These are phyloP conservation scores for Nothobranchius furzeri DNA, from an alignment of 2,113 vertebrate species.

Conservation along the genomic window DNA sequence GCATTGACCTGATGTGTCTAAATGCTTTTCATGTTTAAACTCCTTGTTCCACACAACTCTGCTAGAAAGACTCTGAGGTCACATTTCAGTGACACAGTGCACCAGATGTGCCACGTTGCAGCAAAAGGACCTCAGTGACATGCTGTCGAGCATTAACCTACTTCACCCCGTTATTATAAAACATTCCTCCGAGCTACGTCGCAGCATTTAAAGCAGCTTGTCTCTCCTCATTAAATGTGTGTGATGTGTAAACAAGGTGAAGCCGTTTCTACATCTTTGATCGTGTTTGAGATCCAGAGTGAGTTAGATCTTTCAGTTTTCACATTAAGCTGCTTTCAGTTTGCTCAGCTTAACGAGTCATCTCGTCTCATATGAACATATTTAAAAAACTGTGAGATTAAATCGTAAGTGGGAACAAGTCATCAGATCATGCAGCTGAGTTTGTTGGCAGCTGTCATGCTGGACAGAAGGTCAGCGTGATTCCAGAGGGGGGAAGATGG, in stretches of 20 bases:
- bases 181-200: conserved; percentile 11
- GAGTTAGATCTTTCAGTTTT: neutral
- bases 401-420: conserved; percentile 23
- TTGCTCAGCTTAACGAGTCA: neutral
- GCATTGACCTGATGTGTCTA: conserved; percentile 41
- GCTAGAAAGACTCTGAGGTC: conserved; percentile 26
- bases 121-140: conserved; percentile 3
- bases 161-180: conserved; percentile 14
- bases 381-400: neutral
- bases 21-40: conserved; percentile 26
- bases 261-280: neutral
- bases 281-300: neutral
- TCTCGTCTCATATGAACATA: neutral
- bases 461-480: conserved; percentile 24
- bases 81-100: conserved; percentile 30
- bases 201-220: conserved; percentile 4
- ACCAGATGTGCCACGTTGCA: conserved; percentile 30
- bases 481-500: conserved; percentile 3
- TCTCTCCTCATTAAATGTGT: neutral
- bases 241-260: neutral
- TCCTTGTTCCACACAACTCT: conserved; percentile 7
- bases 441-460: conserved; percentile 25
- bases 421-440: neutral
- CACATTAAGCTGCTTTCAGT: neutral
- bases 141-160: conserved; percentile 11